phyloP scores from a whole-genome alignment of 2,797 vertebrate genomes.

The Hyperoplus immaculatus region DNA sequence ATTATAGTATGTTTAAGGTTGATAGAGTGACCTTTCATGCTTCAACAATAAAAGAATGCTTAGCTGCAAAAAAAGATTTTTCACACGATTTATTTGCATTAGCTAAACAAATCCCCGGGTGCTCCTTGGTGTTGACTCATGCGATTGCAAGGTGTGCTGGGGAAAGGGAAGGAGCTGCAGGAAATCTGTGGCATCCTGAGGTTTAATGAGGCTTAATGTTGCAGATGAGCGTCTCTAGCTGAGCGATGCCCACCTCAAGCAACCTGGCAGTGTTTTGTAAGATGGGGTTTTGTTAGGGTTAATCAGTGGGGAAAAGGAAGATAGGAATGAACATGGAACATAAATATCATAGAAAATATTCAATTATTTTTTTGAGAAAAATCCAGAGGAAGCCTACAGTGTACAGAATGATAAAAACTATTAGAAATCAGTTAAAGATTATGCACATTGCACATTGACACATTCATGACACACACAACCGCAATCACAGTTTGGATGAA shows the following conservation, averaged over 20 bases:
- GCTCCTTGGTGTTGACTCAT: conserved; percentile 14
- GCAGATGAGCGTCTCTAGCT: conserved; percentile 56
- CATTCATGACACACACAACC: too few species aligned
- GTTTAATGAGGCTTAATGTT: conserved; percentile 64
- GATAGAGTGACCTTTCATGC: conserved; percentile 13
- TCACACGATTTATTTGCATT: background rate
- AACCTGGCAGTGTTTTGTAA: conserved; percentile 21
- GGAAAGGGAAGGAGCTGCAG: conserved; percentile 27
- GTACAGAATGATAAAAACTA: background rate
- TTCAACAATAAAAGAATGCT: conserved; percentile 12
- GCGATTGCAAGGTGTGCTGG: conserved; percentile 22
- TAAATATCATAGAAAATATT: background rate
- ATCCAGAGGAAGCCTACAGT: background rate
- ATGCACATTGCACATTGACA: background rate
- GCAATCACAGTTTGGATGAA: background rate
- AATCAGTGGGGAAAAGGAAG: background rate
- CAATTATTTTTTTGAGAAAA: background rate
- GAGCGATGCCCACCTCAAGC: conserved; percentile 16
- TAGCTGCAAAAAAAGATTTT: background rate
- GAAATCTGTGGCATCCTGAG: conserved; percentile 38
- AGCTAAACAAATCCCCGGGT: conserved; percentile 16
- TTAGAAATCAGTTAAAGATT: background rate
- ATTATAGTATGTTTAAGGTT: conserved; percentile 7
- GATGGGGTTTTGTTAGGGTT: conserved; percentile 14
- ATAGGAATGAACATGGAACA: conserved; percentile 6